Conservation (phyloP, 1,140 invertebrate genomes). For the Stenopsyche tienmushanensis region DNA sequence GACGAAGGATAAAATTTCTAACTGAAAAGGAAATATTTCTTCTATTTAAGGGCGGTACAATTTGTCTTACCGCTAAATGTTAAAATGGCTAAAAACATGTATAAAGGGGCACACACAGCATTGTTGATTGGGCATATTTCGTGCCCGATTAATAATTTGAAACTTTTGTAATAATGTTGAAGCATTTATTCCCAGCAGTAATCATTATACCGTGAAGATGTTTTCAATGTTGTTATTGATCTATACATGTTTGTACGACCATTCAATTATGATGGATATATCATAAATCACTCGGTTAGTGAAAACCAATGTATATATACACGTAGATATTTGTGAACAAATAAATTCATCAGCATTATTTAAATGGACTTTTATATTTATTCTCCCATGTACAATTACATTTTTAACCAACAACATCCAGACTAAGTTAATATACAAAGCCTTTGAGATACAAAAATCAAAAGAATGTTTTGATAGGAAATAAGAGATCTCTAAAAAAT, state of each 20-base stretch:
- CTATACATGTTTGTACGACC: slow-evolving; percentile 27
- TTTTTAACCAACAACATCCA: no score
- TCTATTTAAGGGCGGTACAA: background rate
- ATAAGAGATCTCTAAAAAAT: no score
- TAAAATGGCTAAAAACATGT: background rate
- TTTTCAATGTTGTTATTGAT: slow-evolving; percentile 29
- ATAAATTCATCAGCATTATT: slow-evolving; percentile 41
- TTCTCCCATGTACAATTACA: background rate
- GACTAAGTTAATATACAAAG: no score
- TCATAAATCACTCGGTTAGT: slow-evolving; percentile 42
- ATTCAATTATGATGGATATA: slow-evolving; percentile 40
- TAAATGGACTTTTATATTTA: background rate
- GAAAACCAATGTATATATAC: slow-evolving; percentile 42
- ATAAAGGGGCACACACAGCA: background rate
- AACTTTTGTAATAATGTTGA: slow-evolving; percentile 22
- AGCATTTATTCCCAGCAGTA: slow-evolving; percentile 20
- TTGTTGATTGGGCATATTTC: background rate
- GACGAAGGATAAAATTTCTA: slow-evolving; percentile 33
- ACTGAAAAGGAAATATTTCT: slow-evolving; percentile 9
- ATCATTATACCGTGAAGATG: slow-evolving; percentile 17
- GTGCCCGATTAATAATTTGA: slow-evolving; percentile 13
- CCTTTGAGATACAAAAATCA: no score
- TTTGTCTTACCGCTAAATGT: background rate
- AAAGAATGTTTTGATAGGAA: no score
- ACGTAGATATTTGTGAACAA: slow-evolving; percentile 42